phyloP scores from a whole-genome alignment of 2,797 vertebrate species.

The Novumbra hubbsi region DNA sequence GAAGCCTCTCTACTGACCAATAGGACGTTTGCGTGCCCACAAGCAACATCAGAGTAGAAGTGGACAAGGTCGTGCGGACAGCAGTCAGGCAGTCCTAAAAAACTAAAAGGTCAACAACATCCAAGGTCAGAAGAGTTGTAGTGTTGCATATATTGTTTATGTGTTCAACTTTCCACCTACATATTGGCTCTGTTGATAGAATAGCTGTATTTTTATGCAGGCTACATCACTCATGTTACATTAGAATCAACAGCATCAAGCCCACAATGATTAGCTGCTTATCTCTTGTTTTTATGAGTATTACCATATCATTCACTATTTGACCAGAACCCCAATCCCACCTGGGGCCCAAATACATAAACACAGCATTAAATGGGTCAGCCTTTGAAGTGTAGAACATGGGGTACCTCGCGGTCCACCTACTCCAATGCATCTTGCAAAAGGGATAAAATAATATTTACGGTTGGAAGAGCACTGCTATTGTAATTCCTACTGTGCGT shows the following conservation, averaged over 20 bases:
- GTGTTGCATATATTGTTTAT: neutral
- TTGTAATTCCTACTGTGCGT: neutral
- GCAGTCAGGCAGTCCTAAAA: neutral
- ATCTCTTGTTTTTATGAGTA: conserved; percentile 1
- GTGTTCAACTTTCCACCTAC: neutral
- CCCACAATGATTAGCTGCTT: neutral
- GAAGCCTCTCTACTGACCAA: neutral
- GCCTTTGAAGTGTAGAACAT: neutral
- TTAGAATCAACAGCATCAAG: neutral
- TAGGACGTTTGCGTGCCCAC: neutral
- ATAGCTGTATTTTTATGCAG: neutral
- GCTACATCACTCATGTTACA: neutral
- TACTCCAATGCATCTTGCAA: neutral
- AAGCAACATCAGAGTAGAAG: neutral
- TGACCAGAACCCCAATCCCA: neutral
- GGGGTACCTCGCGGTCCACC: neutral
- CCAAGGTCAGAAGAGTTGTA: neutral
- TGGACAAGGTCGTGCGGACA: neutral
- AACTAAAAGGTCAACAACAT: neutral
- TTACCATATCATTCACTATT: neutral
- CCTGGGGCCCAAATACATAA: neutral
- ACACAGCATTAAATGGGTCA: neutral
- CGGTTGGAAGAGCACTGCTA: neutral
- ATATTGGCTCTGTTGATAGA: neutral
- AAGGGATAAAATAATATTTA: neutral